A percentile compares a stretch with the other conserved stretches of the same genome.
These are phyloP conservation scores for Linurgus olivaceus DNA, from an alignment of 2,797 vertebrate species.

Conservation along the genomic window DNA sequence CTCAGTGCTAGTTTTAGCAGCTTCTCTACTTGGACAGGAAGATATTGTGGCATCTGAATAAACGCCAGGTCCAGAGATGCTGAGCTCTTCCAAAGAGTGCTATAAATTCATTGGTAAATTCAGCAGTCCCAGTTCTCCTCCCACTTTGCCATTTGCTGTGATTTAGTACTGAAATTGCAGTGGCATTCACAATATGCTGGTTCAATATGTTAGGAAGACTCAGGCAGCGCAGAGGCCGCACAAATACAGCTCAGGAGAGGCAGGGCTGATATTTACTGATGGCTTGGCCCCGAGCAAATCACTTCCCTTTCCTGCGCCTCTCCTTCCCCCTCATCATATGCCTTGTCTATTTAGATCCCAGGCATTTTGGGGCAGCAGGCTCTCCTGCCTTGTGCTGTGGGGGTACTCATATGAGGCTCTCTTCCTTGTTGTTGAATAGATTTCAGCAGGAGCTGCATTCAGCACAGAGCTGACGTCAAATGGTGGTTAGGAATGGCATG, in stretches of 20 bases:
- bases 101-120: slow-evolving; percentile 1
- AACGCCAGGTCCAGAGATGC: slow-evolving; percentile 16
- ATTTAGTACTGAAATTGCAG: slow-evolving; percentile 33
- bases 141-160: slow-evolving; percentile 6
- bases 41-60: neutral
- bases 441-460: neutral
- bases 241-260: neutral
- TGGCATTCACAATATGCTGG: slow-evolving; percentile 44
- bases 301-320: neutral
- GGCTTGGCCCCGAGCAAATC: slow-evolving; percentile 25
- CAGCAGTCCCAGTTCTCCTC: slow-evolving; percentile 23
- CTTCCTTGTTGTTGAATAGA: neutral
- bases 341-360: slow-evolving; percentile 17
- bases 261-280: slow-evolving; percentile 49
- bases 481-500: neutral
- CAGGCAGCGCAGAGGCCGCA: neutral
- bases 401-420: neutral
- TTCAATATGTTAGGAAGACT: slow-evolving; percentile 53
- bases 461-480: neutral
- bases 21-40: slow-evolving; percentile 3
- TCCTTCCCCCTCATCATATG: slow-evolving; percentile 50
- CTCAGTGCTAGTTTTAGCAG: neutral
- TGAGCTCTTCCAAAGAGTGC: neutral
- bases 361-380: neutral
- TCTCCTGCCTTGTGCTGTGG: neutral